Base-by-base conservation (phyloP, 2,113 vertebrate species). In the Syngnathus typhle region DNA sequence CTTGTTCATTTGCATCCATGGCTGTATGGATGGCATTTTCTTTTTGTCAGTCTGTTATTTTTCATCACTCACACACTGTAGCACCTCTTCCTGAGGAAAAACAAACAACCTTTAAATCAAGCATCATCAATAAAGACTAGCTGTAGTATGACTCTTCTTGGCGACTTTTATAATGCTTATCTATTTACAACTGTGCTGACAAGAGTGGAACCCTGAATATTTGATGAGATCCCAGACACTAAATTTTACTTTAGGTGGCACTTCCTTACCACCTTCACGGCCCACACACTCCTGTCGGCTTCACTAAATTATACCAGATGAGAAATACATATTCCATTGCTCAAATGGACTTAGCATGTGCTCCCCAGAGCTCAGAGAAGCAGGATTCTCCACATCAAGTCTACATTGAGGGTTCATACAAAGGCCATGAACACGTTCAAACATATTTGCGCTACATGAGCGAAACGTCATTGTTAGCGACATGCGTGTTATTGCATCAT, bases 181-280 rank as follows among this genome's bases (percentile, higher is more conserved):
- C 18, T n/a, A 51, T 77, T 75, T 61, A 67, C 41, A 10, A 60
- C 68, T 55, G 32, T 3, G 1, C 18, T 67, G 18, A 55, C 19
- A 5, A 4, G 1, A 1, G 39, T 74, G 62, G 64, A 72, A 69
- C 63, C 27, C 51, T 49, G 54, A 68, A 81, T 69, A 5, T 36
- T 59, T 77, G 41, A 77, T 80, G 68, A 61, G 49, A 68, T 21
- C 32, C 4, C 12, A 54, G 36, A 84, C 81, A 84, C 47, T 68
- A 73, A 82, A 82, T 49, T 27, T 81, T 67, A 84, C 83, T 83
- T 83, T 78, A 75, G 67, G 58, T 77, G 60, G 73, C 74, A 55
- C 41, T 59, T 72, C 43, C 47, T 67, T 74, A 51, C 38, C 46
- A 11, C 21, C 62, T 67, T 69, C 71, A 51, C 13, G 16, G 60